Conservation (phyloP, 2,797 vertebrate genomes). For the Anas bernieri region DNA sequence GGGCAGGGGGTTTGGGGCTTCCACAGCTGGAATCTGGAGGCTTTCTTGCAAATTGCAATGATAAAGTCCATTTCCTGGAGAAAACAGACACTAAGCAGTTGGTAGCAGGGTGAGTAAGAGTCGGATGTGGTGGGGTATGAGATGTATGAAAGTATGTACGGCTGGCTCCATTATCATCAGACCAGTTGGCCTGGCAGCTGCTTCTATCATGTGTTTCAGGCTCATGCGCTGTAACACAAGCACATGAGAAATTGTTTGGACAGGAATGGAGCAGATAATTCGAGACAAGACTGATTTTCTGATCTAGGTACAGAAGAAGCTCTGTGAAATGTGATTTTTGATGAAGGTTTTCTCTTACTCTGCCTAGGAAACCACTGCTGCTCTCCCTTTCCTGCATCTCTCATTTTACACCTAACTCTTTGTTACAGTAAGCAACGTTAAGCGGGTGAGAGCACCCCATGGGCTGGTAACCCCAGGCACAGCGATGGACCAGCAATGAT, state of each 20-base stretch:
- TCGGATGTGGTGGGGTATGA: neutral
- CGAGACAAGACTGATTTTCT: neutral
- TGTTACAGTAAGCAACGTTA: neutral
- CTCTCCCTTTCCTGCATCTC: neutral
- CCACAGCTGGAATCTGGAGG: neutral
- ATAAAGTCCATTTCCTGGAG: conserved; percentile 7
- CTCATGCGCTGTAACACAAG: neutral
- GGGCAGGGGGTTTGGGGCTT: neutral
- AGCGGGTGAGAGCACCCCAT: neutral
- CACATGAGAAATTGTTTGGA: neutral
- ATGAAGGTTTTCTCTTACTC: neutral
- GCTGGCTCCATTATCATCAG: conserved; percentile 28
- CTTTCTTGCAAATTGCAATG: conserved; percentile 4
- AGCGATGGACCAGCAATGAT: accelerated
- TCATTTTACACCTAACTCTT: neutral
- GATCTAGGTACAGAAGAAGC: neutral
- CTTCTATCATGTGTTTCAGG: conserved; percentile 16
- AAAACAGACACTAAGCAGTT: conserved; percentile 42
- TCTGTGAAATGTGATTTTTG: neutral
- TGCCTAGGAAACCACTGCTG: neutral
- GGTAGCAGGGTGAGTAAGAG: conserved; percentile 37
- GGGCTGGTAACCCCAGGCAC: neutral
- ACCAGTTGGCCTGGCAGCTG: conserved; percentile 60
- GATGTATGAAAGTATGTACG: neutral
- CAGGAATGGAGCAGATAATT: neutral